Percentiles rank a stretch among this genome's conserved stretches.
These are phyloP conservation scores for Orthonevra nobilis DNA, from an alignment of 2,888 invertebrate species.

Conservation along the genomic window DNA sequence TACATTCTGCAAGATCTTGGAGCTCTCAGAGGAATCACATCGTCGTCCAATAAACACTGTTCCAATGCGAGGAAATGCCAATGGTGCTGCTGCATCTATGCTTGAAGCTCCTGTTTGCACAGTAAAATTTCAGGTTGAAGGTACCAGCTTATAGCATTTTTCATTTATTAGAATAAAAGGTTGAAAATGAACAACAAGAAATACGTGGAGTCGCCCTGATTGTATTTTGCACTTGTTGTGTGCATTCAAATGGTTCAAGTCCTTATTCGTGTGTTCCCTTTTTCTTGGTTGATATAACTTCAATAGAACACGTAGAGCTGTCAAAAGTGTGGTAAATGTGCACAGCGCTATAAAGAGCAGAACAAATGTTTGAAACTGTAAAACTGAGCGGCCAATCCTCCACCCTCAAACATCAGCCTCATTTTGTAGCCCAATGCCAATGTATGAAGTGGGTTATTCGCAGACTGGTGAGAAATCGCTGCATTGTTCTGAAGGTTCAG, in stretches of 20 bases:
- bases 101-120: conserved; percentile 29
- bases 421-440: conserved; percentile 16
- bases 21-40: conserved; percentile 12
- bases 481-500: conserved; percentile 52
- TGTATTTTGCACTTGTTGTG: conserved; percentile 52
- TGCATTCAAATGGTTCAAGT: conserved; percentile 16
- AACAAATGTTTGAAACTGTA: conserved; percentile 67
- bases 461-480: conserved; percentile 42
- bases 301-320: conserved; percentile 63
- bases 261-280: conserved; percentile 12
- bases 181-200: conserved; percentile 7
- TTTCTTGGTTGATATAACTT: conserved; percentile 46
- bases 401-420: conserved; percentile 13
- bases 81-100: neutral
- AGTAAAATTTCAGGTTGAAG: conserved; percentile 27
- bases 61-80: conserved; percentile 12
- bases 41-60: conserved; percentile 25
- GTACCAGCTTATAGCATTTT: conserved; percentile 23
- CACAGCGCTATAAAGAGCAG: conserved; percentile 60
- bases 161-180: neutral
- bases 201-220: conserved; percentile 44
- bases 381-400: conserved; percentile 49
- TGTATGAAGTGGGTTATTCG: conserved; percentile 17
- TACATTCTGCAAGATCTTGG: conserved; percentile 12
- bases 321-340: conserved; percentile 67